Evolutionary conservation across 2,888 invertebrate species (phyloP).

Genomic region (Teleogryllus oceanicus): DNA sequence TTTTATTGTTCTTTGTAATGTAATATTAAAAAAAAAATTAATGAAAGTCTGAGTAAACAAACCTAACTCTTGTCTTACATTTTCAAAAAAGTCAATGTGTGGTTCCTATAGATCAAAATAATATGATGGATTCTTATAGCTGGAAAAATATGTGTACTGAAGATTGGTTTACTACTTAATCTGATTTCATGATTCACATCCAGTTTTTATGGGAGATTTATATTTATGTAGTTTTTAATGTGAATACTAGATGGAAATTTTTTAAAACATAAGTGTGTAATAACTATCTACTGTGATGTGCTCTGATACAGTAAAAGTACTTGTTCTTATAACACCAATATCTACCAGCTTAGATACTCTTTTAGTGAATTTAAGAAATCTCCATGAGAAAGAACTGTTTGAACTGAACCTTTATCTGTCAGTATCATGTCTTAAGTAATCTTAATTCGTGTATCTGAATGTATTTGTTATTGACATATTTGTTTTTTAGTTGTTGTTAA

Average conservation of each 20-base stretch:
- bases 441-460: too few relatives aligned
- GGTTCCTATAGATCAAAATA: constrained; percentile 10
- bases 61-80: background rate
- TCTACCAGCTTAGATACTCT: too few relatives aligned
- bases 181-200: constrained; percentile 18
- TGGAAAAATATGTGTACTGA: background rate
- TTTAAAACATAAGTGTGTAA: background rate
- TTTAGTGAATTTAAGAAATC: too few relatives aligned
- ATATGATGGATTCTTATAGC: background rate
- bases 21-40: background rate
- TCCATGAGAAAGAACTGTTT: too few relatives aligned
- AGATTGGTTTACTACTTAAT: background rate
- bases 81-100: background rate
- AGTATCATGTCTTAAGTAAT: too few relatives aligned
- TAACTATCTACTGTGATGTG: background rate
- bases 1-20: constrained; percentile 9
- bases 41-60: constrained; percentile 9
- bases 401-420: too few relatives aligned
- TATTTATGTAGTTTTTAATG: background rate
- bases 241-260: background rate
- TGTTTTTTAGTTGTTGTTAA: too few relatives aligned
- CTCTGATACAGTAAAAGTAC: background rate
- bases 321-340: background rate
- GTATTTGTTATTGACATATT: too few relatives aligned
- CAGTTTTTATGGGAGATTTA: background rate